Evolutionary conservation across 2,888 invertebrate genomes (phyloP).

Genomic region (Eueremaeus valkanovi): DNA sequence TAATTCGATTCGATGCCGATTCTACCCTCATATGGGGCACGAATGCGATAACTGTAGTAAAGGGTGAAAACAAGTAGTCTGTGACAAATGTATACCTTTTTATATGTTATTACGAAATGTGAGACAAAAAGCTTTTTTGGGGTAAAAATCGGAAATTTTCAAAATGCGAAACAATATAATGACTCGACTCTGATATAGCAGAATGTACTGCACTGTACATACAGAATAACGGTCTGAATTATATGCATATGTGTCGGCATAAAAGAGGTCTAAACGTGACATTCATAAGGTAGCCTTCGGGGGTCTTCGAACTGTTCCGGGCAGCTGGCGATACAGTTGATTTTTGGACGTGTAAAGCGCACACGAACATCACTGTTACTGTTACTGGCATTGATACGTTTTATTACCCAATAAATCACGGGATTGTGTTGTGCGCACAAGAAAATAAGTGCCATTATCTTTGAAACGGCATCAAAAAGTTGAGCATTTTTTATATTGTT

Average conservation of each 20-base stretch:
- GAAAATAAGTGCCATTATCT: slow-evolving; percentile 31
- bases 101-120: neutral
- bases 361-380: too few species aligned
- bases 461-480: slow-evolving; percentile 29
- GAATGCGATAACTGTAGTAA: neutral
- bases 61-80: neutral
- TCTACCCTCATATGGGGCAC: neutral
- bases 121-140: neutral
- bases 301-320: slow-evolving; percentile 29
- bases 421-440: slow-evolving; percentile 1
- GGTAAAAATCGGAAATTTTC: neutral
- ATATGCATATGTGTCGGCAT: slow-evolving; percentile 22
- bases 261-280: slow-evolving; percentile 11
- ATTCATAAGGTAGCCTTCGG: slow-evolving; percentile 22
- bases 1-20: neutral
- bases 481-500: slow-evolving; percentile 17
- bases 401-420: slow-evolving; percentile 27
- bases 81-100: neutral
- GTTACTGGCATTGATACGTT: slow-evolving; percentile 25
- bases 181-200: neutral
- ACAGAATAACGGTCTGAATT: slow-evolving; percentile 20
- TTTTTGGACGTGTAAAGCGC: neutral
- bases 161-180: neutral
- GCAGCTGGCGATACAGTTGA: neutral
- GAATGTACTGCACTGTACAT: too few species aligned